Evolutionary conservation across 2,113 vertebrate genomes (phyloP).

Genomic region (Clarias macrocephalus): DNA sequence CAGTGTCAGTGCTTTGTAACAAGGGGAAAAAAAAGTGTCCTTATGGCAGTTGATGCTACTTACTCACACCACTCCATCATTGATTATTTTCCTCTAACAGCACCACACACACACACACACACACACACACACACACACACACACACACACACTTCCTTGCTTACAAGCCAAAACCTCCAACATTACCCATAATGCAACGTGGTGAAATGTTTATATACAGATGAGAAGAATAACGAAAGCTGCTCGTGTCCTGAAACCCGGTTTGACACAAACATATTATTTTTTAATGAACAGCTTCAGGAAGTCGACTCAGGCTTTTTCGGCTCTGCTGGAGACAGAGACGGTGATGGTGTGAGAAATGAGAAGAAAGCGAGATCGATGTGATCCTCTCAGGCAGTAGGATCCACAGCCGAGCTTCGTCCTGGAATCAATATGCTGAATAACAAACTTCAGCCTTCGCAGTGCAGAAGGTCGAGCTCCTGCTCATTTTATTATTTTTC

Average conservation of each 20-base stretch:
- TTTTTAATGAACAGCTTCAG: slow-evolving; percentile 17
- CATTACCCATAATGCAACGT: neutral
- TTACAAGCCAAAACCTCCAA: neutral
- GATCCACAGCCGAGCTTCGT: neutral
- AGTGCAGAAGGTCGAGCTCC: slow-evolving; percentile 20
- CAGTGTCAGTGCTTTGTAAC: neutral
- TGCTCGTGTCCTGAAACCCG: neutral
- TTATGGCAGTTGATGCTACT: too few relatives aligned
- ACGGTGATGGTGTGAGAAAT: neutral
- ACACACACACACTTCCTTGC: neutral
- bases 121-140: too few relatives aligned
- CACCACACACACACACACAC: neutral
- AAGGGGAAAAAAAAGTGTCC: neutral
- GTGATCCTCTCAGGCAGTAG: slow-evolving; percentile 27
- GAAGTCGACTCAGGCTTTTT: slow-evolving; percentile 5
- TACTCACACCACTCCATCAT: neutral
- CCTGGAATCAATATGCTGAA: slow-evolving; percentile 31
- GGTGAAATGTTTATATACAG: neutral
- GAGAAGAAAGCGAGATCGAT: slow-evolving; percentile 12
- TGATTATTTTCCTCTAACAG: neutral
- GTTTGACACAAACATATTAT: neutral
- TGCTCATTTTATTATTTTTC: neutral
- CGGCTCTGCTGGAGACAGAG: neutral
- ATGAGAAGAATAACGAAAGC: neutral
- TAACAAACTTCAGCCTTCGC: slow-evolving; percentile 39